Conservation (phyloP, 2,797 vertebrate species). For the Halcyon smyrnensis region DNA sequence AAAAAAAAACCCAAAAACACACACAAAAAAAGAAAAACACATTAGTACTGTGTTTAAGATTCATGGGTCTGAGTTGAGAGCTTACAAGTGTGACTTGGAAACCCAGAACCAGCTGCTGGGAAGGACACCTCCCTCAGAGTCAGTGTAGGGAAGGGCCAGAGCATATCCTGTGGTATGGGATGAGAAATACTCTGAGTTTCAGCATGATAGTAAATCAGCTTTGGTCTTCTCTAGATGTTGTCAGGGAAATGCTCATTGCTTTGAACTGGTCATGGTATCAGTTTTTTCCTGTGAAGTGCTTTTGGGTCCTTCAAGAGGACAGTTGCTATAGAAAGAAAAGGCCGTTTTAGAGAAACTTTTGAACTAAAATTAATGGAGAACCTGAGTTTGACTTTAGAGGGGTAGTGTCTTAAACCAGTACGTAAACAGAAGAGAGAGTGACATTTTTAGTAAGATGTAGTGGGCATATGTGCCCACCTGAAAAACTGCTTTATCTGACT, state of each 20-base stretch:
- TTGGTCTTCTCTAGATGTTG: neutral
- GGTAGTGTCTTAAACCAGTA: neutral
- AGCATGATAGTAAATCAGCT: neutral
- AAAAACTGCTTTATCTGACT: neutral
- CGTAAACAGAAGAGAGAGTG: neutral
- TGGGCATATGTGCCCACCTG: neutral
- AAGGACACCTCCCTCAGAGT: neutral
- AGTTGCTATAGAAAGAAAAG: neutral
- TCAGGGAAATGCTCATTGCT: neutral
- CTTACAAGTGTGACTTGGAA: neutral
- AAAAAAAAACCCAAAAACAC: neutral
- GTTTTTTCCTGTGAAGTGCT: neutral
- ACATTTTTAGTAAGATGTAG: neutral
- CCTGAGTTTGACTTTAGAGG: neutral
- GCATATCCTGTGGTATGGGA: neutral
- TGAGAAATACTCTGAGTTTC: neutral
- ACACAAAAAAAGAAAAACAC: no score
- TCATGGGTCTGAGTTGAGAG: neutral
- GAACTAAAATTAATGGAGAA: neutral
- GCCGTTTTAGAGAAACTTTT: neutral
- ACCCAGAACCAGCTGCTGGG: neutral
- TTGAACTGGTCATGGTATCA: neutral
- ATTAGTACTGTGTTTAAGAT: neutral
- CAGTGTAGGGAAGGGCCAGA: neutral
- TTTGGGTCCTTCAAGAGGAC: neutral